Conservation (phyloP, 2,797 vertebrate species). For the Apogon hyalosoma region DNA sequence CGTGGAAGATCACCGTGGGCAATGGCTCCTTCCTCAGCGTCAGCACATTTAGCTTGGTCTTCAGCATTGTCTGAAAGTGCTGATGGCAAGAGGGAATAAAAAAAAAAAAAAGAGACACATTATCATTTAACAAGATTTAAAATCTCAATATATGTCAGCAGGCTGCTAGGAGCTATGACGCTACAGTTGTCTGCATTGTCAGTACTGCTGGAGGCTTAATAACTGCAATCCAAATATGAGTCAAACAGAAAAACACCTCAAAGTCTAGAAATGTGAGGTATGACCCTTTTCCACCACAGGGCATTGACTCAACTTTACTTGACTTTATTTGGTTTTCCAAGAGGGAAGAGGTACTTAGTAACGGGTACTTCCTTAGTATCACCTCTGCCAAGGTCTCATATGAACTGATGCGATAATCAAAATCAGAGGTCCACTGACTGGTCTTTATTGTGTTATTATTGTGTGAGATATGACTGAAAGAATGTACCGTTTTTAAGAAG, state of each 20-base stretch:
- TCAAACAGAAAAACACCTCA: not conserved
- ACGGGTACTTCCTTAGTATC: too few relatives aligned
- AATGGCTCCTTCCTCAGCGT: constrained; percentile 96
- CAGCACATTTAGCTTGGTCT: constrained; percentile 97
- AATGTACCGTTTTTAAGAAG: too few relatives aligned
- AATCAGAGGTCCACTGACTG: too few relatives aligned
- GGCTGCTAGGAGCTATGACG: not conserved
- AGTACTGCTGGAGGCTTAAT: constrained; percentile 11
- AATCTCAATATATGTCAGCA: not conserved
- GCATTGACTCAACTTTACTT: too few relatives aligned
- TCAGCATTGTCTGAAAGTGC: constrained; percentile 99
- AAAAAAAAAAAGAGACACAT: constrained; percentile 19
- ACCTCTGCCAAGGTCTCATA: too few relatives aligned
- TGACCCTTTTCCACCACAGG: too few relatives aligned
- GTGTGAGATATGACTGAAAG: too few relatives aligned
- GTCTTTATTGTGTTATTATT: too few relatives aligned
- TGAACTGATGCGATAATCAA: too few relatives aligned
- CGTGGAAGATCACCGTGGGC: constrained; percentile 97
- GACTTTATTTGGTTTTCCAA: too few relatives aligned
- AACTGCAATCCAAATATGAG: not conserved
- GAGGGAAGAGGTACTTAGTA: too few relatives aligned
- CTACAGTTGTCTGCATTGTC: not conserved
- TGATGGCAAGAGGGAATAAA: constrained; percentile 61
- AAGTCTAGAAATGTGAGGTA: not conserved
- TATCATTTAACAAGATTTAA: constrained; percentile 28